Evolutionary conservation across 2,113 vertebrate species (phyloP).

Genomic region (Oryzias javanicus): DNA sequence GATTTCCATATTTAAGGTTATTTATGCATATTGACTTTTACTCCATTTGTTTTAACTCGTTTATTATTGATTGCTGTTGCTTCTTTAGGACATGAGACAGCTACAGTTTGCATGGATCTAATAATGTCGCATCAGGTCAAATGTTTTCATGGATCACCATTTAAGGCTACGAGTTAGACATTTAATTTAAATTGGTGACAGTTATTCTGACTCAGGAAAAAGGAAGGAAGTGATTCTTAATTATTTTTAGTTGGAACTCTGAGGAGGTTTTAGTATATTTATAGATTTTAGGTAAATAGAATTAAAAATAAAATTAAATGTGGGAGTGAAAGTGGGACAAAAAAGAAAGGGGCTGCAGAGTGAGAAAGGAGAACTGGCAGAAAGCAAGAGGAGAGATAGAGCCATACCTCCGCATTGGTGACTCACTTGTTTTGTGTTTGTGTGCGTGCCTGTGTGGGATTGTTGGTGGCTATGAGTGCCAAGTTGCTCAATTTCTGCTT

Average conservation of each 20-base stretch:
- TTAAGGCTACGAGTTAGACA: not conserved
- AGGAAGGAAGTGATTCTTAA: constrained; percentile 12
- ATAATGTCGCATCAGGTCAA: constrained; percentile 2
- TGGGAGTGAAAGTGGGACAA: constrained; percentile 23
- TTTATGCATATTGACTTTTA: too few species aligned
- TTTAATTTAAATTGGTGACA: not conserved
- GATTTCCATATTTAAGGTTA: too few species aligned
- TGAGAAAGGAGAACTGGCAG: constrained; percentile 36
- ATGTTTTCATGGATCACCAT: not conserved
- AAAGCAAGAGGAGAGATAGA: constrained; percentile 34
- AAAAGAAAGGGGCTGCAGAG: constrained; percentile 23
- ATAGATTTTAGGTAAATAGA: not conserved
- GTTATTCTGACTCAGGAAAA: constrained; percentile 5
- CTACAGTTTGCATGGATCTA: not conserved
- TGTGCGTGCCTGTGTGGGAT: constrained; percentile 69
- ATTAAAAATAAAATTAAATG: constrained; percentile 23
- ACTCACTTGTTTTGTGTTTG: constrained; percentile 75
- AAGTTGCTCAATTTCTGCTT: constrained; percentile 68
- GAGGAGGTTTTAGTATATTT: constrained; percentile 16
- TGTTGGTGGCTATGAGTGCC: constrained; percentile 69
- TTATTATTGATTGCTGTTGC: not conserved
- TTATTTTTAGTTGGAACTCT: constrained; percentile 16
- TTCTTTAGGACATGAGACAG: not conserved
- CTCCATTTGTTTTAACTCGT: too few species aligned
- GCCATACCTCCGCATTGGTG: constrained; percentile 67